phyloP scores from a whole-genome alignment of 2,797 vertebrate genomes.

The Ibycter americanus region DNA sequence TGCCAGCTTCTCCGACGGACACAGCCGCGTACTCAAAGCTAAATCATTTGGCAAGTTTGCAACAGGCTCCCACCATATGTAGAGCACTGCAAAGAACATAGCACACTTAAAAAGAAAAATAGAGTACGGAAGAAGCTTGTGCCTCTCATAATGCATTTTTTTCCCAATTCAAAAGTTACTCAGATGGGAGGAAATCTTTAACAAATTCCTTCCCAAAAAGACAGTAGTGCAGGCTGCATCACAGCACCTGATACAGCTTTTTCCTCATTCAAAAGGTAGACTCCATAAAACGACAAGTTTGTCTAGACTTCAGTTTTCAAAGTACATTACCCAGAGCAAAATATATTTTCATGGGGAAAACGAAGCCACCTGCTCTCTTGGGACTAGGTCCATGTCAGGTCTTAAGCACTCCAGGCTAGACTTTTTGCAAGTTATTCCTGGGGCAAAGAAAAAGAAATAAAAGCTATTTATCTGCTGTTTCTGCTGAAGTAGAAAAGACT shows the following conservation, averaged over 20 bases:
- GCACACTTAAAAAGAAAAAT: background rate
- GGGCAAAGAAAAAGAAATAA: background rate
- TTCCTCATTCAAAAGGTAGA: background rate
- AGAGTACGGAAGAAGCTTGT: background rate
- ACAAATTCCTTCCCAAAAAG: background rate
- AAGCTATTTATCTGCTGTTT: background rate
- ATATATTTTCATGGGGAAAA: background rate
- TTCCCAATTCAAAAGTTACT: background rate
- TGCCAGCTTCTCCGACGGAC: background rate
- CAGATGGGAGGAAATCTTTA: background rate
- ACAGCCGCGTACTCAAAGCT: fast-evolving
- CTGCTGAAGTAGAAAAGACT: background rate
- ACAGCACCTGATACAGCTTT: background rate
- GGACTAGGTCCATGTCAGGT: background rate
- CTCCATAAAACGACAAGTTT: background rate
- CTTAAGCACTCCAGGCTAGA: background rate
- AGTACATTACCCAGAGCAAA: background rate
- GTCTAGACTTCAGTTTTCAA: background rate
- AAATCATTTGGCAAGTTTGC: background rate
- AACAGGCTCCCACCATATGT: background rate
- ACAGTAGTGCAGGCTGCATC: background rate
- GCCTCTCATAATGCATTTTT: background rate
- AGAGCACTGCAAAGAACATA: background rate
- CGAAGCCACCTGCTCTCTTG: background rate
- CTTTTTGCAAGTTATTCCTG: background rate